phyloP scores from a whole-genome alignment of 2,797 vertebrate genomes.

The Macroramphosus scolopax region DNA sequence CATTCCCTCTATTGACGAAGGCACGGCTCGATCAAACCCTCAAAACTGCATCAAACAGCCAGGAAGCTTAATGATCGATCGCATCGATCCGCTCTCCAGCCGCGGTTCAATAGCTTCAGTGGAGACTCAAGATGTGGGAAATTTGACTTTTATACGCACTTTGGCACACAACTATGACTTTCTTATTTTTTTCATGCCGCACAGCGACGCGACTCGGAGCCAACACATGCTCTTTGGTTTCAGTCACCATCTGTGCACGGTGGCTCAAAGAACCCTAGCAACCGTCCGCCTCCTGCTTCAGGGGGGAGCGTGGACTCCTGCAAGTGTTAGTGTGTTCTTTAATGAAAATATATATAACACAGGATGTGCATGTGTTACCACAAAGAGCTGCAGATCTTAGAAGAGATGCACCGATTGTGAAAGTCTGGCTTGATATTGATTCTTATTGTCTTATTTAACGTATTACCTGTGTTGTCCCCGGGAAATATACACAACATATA shows the following conservation, averaged over 20 bases:
- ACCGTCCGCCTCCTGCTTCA: constrained; percentile 39
- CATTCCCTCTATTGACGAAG: constrained; percentile 2
- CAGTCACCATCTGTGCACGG: constrained; percentile 70
- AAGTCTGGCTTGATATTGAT: no score
- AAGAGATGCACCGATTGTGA: no score
- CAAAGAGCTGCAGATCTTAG: no score
- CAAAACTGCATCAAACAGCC: constrained; percentile 15
- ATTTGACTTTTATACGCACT: constrained; percentile 6
- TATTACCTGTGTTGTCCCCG: no score
- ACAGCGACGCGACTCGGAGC: constrained; percentile 38
- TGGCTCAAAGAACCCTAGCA: constrained; percentile 33
- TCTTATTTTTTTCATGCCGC: constrained; percentile 33
- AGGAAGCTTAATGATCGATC: constrained; percentile 22
- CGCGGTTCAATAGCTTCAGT: constrained; percentile 8
- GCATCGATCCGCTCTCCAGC: constrained; percentile 19
- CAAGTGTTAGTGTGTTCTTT: constrained; percentile 28
- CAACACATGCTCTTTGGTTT: constrained; percentile 67
- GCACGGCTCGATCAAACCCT: constrained; percentile 5
- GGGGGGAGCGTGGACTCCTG: constrained; percentile 11
- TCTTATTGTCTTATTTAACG: no score
- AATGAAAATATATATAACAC: no score
- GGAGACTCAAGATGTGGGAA: constrained; percentile 8
- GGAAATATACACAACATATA: no score
- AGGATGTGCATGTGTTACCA: no score
- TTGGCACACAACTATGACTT: constrained; percentile 6